These are phyloP conservation scores for Drosophila helvetica DNA, from an alignment of 2,888 invertebrate species.

Conservation along the genomic window DNA sequence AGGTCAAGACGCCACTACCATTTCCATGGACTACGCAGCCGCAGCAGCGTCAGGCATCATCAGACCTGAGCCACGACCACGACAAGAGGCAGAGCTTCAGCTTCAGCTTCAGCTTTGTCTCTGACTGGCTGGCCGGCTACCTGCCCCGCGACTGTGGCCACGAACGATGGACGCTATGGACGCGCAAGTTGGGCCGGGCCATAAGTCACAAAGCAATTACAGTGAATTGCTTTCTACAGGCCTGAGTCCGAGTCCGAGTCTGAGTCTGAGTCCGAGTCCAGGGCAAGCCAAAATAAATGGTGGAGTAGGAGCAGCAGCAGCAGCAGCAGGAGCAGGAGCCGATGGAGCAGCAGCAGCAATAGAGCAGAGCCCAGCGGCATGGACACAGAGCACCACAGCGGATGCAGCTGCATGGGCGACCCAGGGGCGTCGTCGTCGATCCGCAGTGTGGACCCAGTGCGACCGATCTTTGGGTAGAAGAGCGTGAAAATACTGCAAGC, in stretches of 20 bases:
- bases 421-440: conserved; percentile 20
- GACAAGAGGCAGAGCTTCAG: not conserved
- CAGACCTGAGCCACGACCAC: not conserved
- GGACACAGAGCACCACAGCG: conserved; percentile 53
- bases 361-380: conserved; percentile 68
- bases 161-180: conserved; percentile 49
- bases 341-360: conserved; percentile 41
- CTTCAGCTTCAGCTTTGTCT: not conserved
- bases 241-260: conserved; percentile 19
- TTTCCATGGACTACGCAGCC: conserved; percentile 44
- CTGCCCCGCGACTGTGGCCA: conserved; percentile 51
- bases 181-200: conserved; percentile 75
- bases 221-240: conserved; percentile 77
- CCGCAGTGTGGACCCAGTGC: not conserved
- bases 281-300: conserved; percentile 60
- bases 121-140: conserved; percentile 46
- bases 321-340: conserved; percentile 15
- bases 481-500: not conserved
- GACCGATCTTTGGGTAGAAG: not conserved
- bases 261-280: conserved; percentile 25
- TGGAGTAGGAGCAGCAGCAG: conserved; percentile 47
- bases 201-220: conserved; percentile 82
- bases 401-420: conserved; percentile 29
- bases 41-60: conserved; percentile 3
- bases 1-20: conserved; percentile 78